Evolutionary conservation across 2,888 invertebrate genomes (phyloP).

Genomic region (Neelides folsomi): DNA sequence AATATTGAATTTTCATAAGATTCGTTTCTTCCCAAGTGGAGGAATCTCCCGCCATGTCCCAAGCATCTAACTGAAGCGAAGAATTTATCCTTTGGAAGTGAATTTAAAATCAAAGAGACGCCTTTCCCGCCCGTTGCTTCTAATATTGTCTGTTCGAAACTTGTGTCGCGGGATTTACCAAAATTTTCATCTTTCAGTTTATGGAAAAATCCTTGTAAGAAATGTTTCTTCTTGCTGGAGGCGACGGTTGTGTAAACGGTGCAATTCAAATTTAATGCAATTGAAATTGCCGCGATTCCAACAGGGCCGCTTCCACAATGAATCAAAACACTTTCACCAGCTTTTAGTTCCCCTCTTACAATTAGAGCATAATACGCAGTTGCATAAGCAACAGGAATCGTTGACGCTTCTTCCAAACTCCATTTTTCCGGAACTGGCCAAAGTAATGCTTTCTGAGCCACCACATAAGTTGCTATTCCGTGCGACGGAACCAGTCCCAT

Average conservation of each 20-base stretch:
- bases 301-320: conserved; percentile 44
- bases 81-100: conserved; percentile 45
- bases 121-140: conserved; percentile 41
- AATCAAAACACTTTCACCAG: conserved; percentile 40
- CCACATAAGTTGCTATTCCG: conserved; percentile 50
- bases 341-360: conserved; percentile 40
- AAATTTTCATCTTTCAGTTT: conserved; percentile 34
- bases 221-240: conserved; percentile 39
- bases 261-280: conserved; percentile 43
- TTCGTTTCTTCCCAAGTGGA: conserved; percentile 78
- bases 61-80: conserved; percentile 44
- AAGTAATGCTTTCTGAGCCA: conserved; percentile 44
- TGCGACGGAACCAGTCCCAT: conserved; percentile 52
- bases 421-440: conserved; percentile 61
- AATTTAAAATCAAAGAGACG: conserved; percentile 46
- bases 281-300: conserved; percentile 46
- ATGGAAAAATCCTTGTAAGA: conserved; percentile 40
- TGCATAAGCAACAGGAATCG: conserved; percentile 66
- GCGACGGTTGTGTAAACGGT: conserved; percentile 44
- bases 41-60: conserved; percentile 51
- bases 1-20: conserved; percentile 51
- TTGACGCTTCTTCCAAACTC: conserved; percentile 60
- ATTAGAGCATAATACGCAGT: conserved; percentile 47
- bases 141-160: conserved; percentile 43
- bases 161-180: conserved; percentile 37